A percentile compares a stretch with the other conserved stretches of the same genome.
Evolutionary conservation across 2,797 vertebrate species (phyloP).

Genomic region (Halcyon smyrnensis): DNA sequence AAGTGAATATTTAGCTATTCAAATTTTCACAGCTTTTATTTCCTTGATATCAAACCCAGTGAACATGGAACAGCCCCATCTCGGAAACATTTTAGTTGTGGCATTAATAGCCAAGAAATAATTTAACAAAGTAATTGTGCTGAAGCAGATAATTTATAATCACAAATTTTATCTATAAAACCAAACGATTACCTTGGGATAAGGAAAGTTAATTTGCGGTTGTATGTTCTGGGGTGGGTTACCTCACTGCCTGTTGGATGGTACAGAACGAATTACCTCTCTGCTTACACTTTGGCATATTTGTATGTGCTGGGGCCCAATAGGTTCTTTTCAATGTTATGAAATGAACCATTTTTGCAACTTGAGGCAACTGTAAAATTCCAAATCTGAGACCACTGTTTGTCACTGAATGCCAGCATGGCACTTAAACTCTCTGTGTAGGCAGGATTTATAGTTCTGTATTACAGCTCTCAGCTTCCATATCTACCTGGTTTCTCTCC

Average conservation of each 20-base stretch:
- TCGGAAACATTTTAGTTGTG: neutral
- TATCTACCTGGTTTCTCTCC: neutral
- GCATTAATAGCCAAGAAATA: neutral
- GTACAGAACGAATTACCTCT: neutral
- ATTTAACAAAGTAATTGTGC: neutral
- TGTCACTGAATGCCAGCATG: neutral
- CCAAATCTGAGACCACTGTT: neutral
- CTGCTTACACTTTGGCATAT: neutral
- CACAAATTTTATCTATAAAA: conserved; percentile 20
- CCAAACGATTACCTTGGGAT: neutral
- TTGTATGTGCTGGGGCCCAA: neutral
- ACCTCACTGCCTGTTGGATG: neutral
- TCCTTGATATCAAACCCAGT: neutral
- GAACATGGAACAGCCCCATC: neutral
- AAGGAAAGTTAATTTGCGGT: neutral
- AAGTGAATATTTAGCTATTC: neutral
- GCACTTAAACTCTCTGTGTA: neutral
- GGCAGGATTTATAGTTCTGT: conserved; percentile 8
- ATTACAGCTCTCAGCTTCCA: neutral
- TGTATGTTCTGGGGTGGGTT: neutral
- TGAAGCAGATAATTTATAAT: neutral
- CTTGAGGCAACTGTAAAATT: conserved; percentile 6
- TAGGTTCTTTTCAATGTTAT: neutral
- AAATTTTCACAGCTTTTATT: neutral
- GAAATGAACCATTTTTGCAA: neutral